These are phyloP conservation scores for Galeopterus variegatus DNA, from an alignment of 2,113 vertebrate genomes.

Conservation along the genomic window DNA sequence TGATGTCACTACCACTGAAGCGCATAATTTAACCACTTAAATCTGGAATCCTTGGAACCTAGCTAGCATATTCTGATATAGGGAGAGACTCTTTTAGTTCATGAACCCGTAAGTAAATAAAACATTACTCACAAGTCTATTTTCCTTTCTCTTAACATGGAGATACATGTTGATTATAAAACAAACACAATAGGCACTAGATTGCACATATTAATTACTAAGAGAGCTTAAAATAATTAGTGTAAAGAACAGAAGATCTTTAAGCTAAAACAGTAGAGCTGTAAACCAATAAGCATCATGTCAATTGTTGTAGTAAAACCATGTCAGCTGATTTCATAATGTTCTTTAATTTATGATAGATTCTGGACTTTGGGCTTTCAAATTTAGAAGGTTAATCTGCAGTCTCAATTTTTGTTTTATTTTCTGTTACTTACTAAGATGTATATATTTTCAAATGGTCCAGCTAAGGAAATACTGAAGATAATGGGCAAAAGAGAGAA, in stretches of 20 bases:
- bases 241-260: not conserved
- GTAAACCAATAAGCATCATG: not conserved
- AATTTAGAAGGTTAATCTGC: not conserved
- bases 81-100: not conserved
- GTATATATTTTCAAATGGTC: not conserved
- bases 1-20: not conserved
- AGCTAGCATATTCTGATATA: not conserved
- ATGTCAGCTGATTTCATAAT: not conserved
- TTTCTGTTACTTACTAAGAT: conserved; percentile 53
- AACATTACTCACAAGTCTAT: not conserved
- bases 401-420: conserved; percentile 43
- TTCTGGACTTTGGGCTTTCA: not conserved
- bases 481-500: not conserved
- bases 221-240: not conserved
- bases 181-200: not conserved
- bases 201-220: not conserved
- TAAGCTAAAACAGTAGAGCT: not conserved
- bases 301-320: not conserved
- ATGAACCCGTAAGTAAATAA: not conserved
- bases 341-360: conserved; percentile 40
- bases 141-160: not conserved
- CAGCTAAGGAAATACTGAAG: not conserved
- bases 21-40: not conserved
- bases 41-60: not conserved
- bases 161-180: not conserved